Base-by-base conservation (phyloP, 2,888 invertebrate genomes). In the Drosophila basisetae region DNA sequence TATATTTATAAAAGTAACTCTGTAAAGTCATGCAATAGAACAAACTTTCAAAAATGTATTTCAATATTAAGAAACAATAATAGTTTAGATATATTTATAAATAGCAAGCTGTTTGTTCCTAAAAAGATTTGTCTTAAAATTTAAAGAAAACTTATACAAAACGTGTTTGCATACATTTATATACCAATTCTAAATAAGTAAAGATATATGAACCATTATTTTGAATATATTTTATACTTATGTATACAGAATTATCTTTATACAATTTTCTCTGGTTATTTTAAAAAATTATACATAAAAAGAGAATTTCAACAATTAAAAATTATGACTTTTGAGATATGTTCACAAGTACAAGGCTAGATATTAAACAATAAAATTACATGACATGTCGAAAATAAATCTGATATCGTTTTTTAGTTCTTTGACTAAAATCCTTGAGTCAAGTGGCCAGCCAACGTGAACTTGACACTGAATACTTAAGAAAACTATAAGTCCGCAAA, bases 391-490 rank as follows among this genome's bases (percentile, higher is more conserved):
- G 16, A 4, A 47, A 16, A 9, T 11, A 60, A 37, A 56, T 22
- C 60, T 62, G n/a, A 11, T 22, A 71, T 71, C 59, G 80, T 71
- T 71, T 74, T 35, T 30, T 54, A 50, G 73, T 47, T 62, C 31
- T 67, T 59, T 49, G 58, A 47, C 66, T 28, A 13, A 52, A 75
- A 49, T 62, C 52, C 76, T 71, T 68, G 56, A 65, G 64, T 78
- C 78, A 71, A 80, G 80, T 80, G 80, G 49, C n/a, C 49, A 43
- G 53, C 59, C 77, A 79, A 80, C 83, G 74, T 83, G 83, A 84
- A 85, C 83, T 84, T 84, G 83, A 78, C 80, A 80, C 68, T 84
- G 85, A 84, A 86, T 66, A 76, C 75, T 70, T 59, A 54, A 49
- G 39, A 76, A 72, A 70, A 82, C 82, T 78, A 61, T 62, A 65